A percentile compares a stretch with the other conserved stretches of the same genome.
Evolutionary conservation across 2,888 invertebrate species (phyloP).

Genomic region (Byasa hedistus): DNA sequence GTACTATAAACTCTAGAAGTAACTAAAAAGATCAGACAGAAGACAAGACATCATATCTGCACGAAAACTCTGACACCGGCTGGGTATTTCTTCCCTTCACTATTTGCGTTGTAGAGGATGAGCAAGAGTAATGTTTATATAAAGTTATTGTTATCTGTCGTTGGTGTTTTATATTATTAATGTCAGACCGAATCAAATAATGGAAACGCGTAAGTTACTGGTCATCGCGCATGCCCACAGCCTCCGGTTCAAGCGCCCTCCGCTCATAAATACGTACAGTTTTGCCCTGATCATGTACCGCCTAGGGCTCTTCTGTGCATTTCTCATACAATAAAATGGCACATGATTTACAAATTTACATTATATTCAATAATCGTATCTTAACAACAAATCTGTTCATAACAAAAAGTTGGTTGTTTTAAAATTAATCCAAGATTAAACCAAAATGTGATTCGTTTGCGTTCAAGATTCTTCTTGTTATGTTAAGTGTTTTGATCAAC

Average conservation of each 20-base stretch:
- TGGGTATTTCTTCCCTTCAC: too few relatives aligned
- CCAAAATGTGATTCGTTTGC: slow-evolving; percentile 12
- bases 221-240: slow-evolving; percentile 61
- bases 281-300: slow-evolving; percentile 27
- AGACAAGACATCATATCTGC: too few relatives aligned
- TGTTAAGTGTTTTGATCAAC: slow-evolving; percentile 28
- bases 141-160: neutral
- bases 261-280: slow-evolving; percentile 36
- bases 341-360: slow-evolving; percentile 11
- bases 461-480: slow-evolving; percentile 6
- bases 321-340: slow-evolving; percentile 23
- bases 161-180: neutral
- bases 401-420: neutral
- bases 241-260: slow-evolving; percentile 46
- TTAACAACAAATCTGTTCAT: neutral
- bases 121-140: neutral
- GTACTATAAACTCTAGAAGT: too few relatives aligned
- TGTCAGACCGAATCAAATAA: slow-evolving; percentile 7
- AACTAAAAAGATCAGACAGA: too few relatives aligned
- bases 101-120: too few relatives aligned
- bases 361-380: slow-evolving; percentile 6
- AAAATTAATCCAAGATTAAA: neutral
- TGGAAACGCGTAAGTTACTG: slow-evolving; percentile 3
- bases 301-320: slow-evolving; percentile 12
- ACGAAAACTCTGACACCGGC: too few relatives aligned